Conservation (phyloP, 2,113 vertebrate species). For the Odobenus rosmarus region DNA sequence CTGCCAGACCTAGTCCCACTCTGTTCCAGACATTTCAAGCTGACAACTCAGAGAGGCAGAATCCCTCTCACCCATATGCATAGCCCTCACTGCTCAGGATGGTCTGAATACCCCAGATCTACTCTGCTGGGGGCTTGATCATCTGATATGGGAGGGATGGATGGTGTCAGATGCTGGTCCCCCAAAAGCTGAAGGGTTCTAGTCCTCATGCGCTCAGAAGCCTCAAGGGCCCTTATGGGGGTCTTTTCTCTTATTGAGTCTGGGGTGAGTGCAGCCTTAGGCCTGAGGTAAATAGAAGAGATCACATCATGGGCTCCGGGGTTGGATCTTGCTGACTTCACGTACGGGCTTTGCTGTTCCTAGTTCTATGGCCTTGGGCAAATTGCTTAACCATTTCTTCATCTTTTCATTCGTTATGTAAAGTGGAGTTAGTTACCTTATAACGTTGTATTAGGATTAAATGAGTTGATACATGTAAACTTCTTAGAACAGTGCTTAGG, state of each 20-base stretch:
- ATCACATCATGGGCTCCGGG: not conserved
- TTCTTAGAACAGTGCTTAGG: not conserved
- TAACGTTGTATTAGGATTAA: not conserved
- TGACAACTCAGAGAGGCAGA: not conserved
- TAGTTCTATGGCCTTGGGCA: not conserved
- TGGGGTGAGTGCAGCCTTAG: not conserved
- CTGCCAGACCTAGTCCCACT: not conserved
- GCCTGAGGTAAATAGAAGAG: not conserved
- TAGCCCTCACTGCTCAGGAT: not conserved
- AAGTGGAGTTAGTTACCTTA: not conserved
- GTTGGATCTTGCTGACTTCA: fast-evolving
- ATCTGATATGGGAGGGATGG: not conserved
- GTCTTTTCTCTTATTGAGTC: not conserved
- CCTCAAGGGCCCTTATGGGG: not conserved
- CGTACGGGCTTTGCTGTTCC: not conserved
- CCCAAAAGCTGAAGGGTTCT: not conserved
- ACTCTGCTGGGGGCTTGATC: not conserved
- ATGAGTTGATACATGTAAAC: not conserved
- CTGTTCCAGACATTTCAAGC: not conserved
- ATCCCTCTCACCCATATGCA: no score
- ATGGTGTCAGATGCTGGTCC: not conserved
- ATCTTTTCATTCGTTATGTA: not conserved
- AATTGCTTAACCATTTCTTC: not conserved
- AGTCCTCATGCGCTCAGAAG: not conserved
- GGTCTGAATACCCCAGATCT: not conserved